Conservation (phyloP, 2,113 vertebrate species). For the Rhinogobius similis region DNA sequence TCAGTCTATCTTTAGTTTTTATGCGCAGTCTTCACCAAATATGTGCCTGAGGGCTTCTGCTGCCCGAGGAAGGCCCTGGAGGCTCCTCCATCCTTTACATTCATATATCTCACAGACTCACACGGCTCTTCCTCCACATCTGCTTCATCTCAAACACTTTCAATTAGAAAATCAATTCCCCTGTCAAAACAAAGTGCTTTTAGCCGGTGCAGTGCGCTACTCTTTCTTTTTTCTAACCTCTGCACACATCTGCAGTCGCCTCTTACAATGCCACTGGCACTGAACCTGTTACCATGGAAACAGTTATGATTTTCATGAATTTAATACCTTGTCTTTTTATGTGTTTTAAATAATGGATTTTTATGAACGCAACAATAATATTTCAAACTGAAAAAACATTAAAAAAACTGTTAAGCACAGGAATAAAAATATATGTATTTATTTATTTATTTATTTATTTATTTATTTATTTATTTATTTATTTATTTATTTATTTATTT, state of each 20-base stretch:
- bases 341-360: slow-evolving; percentile 52
- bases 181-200: slow-evolving; percentile 47
- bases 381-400: slow-evolving; percentile 28
- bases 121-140: slow-evolving; percentile 51
- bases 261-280: slow-evolving; percentile 37
- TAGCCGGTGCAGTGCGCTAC: slow-evolving; percentile 14
- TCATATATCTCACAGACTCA: slow-evolving; percentile 49
- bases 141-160: slow-evolving; percentile 53
- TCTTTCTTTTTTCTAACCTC: slow-evolving; percentile 46
- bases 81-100: slow-evolving; percentile 40
- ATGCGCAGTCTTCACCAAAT: slow-evolving; percentile 36
- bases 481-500: too few species aligned
- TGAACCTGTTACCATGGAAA: slow-evolving; percentile 66
- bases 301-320: slow-evolving; percentile 50
- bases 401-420: not conserved
- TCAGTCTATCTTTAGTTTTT: slow-evolving; percentile 35
- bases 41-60: slow-evolving; percentile 45
- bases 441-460: not conserved
- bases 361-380: slow-evolving; percentile 35
- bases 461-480: too few species aligned
- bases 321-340: slow-evolving; percentile 49
- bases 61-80: slow-evolving; percentile 42
- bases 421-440: not conserved
- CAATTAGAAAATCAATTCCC: slow-evolving; percentile 65
- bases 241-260: slow-evolving; percentile 48